Percentiles rank a stretch among this genome's conserved stretches.
Evolutionary conservation across 2,113 vertebrate species (phyloP).

Genomic region (Vicugna pacos): DNA sequence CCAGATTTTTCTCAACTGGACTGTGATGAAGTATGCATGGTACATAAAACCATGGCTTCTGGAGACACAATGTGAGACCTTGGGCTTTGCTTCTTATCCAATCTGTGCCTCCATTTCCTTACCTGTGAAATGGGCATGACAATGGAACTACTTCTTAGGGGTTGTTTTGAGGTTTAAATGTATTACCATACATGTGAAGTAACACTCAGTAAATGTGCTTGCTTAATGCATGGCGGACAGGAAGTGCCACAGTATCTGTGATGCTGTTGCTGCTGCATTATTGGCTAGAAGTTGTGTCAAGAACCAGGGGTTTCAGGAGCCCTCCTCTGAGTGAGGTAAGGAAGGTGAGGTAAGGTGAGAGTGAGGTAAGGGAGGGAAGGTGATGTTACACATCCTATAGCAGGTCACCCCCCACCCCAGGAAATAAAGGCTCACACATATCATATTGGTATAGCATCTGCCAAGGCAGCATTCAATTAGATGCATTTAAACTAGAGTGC

Average conservation of each 20-base stretch:
- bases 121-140: not conserved
- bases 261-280: not conserved
- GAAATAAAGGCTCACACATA: not conserved
- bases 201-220: not conserved
- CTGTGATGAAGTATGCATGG: accelerated
- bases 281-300: not conserved
- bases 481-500: not conserved
- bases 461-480: not conserved
- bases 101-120: not conserved
- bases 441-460: not conserved
- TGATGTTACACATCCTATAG: not conserved
- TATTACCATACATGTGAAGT: too few relatives aligned
- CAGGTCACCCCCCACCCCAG: not conserved
- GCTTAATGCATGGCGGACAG: not conserved
- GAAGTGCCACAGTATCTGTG: not conserved
- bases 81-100: not conserved
- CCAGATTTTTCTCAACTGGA: not conserved
- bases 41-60: not conserved
- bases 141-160: not conserved
- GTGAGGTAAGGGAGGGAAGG: not conserved
- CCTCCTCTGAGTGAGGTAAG: not conserved
- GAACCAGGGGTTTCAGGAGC: not conserved
- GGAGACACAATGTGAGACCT: not conserved
- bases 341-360: too few relatives aligned
- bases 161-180: not conserved